These are phyloP conservation scores for Pherbina coryleti DNA, from an alignment of 2,888 invertebrate species.

Conservation along the genomic window DNA sequence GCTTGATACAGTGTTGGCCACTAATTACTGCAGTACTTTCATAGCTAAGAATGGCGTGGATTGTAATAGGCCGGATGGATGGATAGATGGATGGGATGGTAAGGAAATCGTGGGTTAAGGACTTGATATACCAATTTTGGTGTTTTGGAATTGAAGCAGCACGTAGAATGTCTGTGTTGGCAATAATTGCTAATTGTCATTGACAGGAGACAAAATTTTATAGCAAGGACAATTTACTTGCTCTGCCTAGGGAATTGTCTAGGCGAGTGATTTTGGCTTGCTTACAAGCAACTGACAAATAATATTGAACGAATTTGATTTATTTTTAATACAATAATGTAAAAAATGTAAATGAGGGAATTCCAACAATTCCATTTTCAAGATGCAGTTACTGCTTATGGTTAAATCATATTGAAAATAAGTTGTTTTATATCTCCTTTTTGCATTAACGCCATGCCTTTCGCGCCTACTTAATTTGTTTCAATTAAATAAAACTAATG, in stretches of 20 bases:
- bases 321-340: neutral
- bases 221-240: neutral
- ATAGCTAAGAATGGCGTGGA: neutral
- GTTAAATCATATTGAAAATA: neutral
- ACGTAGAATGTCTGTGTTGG: slow-evolving; percentile 8
- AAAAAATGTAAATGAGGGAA: neutral
- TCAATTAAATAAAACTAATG: no score
- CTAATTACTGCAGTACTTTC: slow-evolving; percentile 25
- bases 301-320: neutral
- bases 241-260: neutral
- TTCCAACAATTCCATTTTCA: neutral
- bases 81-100: neutral
- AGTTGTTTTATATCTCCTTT: neutral
- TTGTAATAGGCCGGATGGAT: neutral
- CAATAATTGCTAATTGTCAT: slow-evolving; percentile 26
- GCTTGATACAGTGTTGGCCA: slow-evolving; percentile 11
- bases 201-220: slow-evolving; percentile 32
- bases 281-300: neutral
- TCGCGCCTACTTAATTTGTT: neutral
- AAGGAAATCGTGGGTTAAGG: neutral
- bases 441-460: neutral
- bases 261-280: neutral
- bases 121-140: slow-evolving; percentile 29
- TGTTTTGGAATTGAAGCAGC: slow-evolving; percentile 5
- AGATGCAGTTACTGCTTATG: neutral